Evolutionary conservation across 2,113 vertebrate genomes (phyloP), one percentile per base, ranked within the genome.

Genomic region (Megaptera novaeangliae): DNA sequence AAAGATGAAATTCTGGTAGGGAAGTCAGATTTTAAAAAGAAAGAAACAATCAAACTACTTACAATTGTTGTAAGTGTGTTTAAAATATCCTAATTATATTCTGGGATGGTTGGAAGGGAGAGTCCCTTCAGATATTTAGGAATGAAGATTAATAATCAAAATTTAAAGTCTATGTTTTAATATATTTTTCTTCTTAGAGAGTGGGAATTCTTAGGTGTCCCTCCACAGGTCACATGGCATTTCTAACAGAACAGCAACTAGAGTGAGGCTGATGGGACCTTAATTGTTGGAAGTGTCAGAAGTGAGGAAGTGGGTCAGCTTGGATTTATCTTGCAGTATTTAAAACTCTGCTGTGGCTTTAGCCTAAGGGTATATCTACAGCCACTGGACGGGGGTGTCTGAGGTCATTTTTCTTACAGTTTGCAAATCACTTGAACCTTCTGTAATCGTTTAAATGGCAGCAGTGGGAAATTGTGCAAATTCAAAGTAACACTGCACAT

Each of bases 381-480:
- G 68, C 89, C 29, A 21, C 49, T 75, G 80, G 41, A 94, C 0
- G 31, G 39, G 44, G 15, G 36, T 93, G 63, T 93, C 75, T 44
- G 5, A 44, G 74, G 57, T 97, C 95, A 57, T 90, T 95, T 96
- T 95, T 78, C 84, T 94, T 87, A 94, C 90, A 95, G 86, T 94
- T 94, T 94, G 86, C 55, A 95, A 96, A 94, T 90, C 95, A 91
- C 74, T 93, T 94, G 97, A 97, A 97, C 91, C 93, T 72, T 10
- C 71, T 82, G 46, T 82, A 93, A 31, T 55, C 52, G 27, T 92
- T 96, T 64, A 68, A 92, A 87, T 4, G 17, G 49, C 88, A 96
- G 72, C 83, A 57, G 41, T 77, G 83, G 96, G 89, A 71, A 96
- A 96, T 61, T 4, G 0, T 74, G 31, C 81, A 46, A 25, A 44